Evolutionary conservation across 2,888 invertebrate genomes (phyloP).

Genomic region (Nycteola revayana): DNA sequence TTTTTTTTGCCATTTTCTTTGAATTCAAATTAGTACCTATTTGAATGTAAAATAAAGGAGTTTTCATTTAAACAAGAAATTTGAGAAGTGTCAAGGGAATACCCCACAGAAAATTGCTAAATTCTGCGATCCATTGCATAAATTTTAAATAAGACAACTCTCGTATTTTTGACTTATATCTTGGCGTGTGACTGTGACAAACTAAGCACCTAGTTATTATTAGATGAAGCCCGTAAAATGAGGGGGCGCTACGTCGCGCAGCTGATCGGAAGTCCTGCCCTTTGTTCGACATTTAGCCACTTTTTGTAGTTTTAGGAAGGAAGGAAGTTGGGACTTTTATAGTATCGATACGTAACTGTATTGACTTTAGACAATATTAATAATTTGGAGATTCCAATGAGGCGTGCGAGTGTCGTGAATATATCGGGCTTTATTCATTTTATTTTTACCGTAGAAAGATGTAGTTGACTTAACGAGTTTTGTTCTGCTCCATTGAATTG

Average conservation of each 20-base stretch:
- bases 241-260: conserved; percentile 71
- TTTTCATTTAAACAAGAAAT: too few species aligned
- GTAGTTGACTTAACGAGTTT: conserved; percentile 51
- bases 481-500: conserved; percentile 56
- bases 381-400: conserved; percentile 2
- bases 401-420: too few species aligned
- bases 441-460: conserved; percentile 20
- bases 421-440: conserved; percentile 18
- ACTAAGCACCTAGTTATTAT: conserved; percentile 55
- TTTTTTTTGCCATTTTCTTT: too few species aligned
- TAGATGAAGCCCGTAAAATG: conserved; percentile 74
- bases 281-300: conserved; percentile 70
- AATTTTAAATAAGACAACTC: conserved; percentile 23
- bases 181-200: conserved; percentile 43
- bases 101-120: too few species aligned
- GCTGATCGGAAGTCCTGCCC: conserved; percentile 82
- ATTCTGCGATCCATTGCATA: neutral
- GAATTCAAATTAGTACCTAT: too few species aligned
- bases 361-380: conserved; percentile 5
- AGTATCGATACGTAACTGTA: conserved; percentile 29
- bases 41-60: too few species aligned
- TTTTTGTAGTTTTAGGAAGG: conserved; percentile 59
- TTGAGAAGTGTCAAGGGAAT: too few species aligned
- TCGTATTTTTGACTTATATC: conserved; percentile 37
- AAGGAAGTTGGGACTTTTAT: conserved; percentile 54